Conservation (phyloP, 2,797 vertebrate genomes). For the Falco cherrug region DNA sequence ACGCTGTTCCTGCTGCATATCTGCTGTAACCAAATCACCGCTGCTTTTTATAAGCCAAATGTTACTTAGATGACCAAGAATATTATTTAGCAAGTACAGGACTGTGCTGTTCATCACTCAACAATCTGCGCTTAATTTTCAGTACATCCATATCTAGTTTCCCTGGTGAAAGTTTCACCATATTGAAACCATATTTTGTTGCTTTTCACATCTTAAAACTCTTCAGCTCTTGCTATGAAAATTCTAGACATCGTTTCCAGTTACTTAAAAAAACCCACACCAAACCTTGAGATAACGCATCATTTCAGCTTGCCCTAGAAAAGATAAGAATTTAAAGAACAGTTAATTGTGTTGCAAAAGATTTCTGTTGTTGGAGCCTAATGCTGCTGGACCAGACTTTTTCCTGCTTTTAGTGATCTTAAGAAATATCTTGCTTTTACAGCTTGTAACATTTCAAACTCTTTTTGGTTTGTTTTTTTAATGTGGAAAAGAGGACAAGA, state of each 20-base stretch:
- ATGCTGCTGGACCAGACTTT: neutral
- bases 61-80: neutral
- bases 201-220: neutral
- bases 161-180: neutral
- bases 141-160: neutral
- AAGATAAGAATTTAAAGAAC: neutral
- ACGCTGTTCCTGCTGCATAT: neutral
- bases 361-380: neutral
- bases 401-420: neutral
- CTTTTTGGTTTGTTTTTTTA: neutral
- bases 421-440: neutral
- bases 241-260: neutral
- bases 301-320: neutral
- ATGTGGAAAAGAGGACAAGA: neutral
- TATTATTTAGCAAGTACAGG: neutral
- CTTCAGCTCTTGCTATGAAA: neutral
- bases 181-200: constrained; percentile 56
- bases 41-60: neutral
- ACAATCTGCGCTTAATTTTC: constrained; percentile 50
- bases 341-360: neutral
- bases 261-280: neutral
- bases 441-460: neutral
- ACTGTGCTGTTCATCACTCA: constrained; percentile 5
- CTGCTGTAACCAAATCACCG: neutral
- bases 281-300: neutral